Percentiles rank a stretch among this genome's conserved stretches.
Conservation (phyloP, 64 coral and sea anemone genomes). For the Actinia equina region DNA sequence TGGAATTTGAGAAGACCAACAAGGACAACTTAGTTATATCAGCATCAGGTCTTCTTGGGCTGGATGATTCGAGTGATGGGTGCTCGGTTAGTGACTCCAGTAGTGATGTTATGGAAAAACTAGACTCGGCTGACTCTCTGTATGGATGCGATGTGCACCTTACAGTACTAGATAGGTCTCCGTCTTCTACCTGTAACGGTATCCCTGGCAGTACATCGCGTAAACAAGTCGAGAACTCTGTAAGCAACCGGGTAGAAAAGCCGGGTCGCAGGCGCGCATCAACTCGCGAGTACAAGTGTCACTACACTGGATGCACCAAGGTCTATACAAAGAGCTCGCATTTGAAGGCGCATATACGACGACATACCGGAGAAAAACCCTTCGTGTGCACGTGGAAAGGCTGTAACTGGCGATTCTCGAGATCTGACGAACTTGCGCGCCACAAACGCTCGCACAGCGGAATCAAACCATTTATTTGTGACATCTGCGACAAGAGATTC, state of each 20-base stretch:
- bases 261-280: constrained; percentile 48
- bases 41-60: constrained; percentile 52
- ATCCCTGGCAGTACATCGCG: constrained; percentile 9
- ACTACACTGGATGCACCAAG: constrained; percentile 73
- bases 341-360: constrained; percentile 79
- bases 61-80: constrained; percentile 54
- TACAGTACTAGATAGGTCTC: background rate
- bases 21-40: constrained; percentile 79
- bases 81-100: constrained; percentile 65
- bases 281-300: constrained; percentile 85
- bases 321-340: constrained; percentile 92
- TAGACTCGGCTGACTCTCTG: constrained; percentile 14
- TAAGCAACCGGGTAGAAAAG: constrained; percentile 17
- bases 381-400: constrained; percentile 95
- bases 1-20: constrained; percentile 58
- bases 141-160: background rate
- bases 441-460: constrained; percentile 91
- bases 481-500: constrained; percentile 91
- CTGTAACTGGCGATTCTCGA: constrained; percentile 85
- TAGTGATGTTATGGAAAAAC: constrained; percentile 55
- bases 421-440: constrained; percentile 85
- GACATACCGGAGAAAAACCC: constrained; percentile 87
- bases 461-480: constrained; percentile 88
- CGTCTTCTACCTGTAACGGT: constrained; percentile 13
- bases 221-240: constrained; percentile 25